phyloP scores from a whole-genome alignment of 2,888 invertebrate species.

The Microctonus brassicae region DNA sequence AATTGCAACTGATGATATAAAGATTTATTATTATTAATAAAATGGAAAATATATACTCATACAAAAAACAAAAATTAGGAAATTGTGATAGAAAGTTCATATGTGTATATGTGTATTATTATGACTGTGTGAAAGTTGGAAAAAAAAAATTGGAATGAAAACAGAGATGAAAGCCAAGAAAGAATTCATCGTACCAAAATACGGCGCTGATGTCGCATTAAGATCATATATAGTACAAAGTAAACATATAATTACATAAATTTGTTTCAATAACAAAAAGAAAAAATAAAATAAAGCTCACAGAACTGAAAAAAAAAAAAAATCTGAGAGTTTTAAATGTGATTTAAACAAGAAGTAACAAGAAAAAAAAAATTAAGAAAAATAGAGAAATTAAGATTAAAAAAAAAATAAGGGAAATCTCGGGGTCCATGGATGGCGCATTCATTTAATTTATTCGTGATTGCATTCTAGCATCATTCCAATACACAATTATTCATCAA shows the following conservation, averaged over 20 bases:
- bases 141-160: conserved; percentile 15
- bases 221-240: conserved; percentile 70
- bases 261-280: conserved; percentile 55
- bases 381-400: conserved; percentile 25
- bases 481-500: conserved; percentile 15
- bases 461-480: background rate
- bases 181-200: conserved; percentile 62
- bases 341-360: conserved; percentile 41
- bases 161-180: conserved; percentile 25
- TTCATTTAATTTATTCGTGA: conserved; percentile 20
- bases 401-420: conserved; percentile 13
- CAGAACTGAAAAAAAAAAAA: background rate
- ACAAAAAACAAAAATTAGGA: conserved; percentile 7
- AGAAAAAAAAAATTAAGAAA: conserved; percentile 32
- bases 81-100: too few relatives aligned
- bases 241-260: conserved; percentile 69
- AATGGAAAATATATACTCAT: conserved; percentile 1
- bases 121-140: background rate
- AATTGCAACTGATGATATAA: too few relatives aligned
- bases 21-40: too few relatives aligned
- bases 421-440: conserved; percentile 35
- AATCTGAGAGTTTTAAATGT: conserved; percentile 21
- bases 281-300: conserved; percentile 9
- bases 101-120: background rate
- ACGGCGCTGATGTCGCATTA: conserved; percentile 61